phyloP scores from a whole-genome alignment of 2,113 vertebrate species.

The Gracilinanus agilis region DNA sequence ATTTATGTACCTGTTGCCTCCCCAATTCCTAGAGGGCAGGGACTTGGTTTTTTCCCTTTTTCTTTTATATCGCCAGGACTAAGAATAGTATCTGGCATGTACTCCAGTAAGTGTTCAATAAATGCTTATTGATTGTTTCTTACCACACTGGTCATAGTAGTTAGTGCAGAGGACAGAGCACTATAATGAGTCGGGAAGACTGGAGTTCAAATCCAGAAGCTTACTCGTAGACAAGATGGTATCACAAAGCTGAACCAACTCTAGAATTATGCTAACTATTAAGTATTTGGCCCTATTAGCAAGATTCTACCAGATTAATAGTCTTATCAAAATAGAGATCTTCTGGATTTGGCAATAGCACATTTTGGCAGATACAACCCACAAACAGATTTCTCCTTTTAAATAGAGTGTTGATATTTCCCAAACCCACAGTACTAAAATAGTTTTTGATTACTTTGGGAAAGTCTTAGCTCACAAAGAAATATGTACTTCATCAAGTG shows the following conservation, averaged over 20 bases:
- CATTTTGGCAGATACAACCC: not conserved
- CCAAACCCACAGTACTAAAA: not conserved
- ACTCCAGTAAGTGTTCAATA: not conserved
- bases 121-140: not conserved
- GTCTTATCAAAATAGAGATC: not conserved
- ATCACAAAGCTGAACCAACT: not conserved
- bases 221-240: not conserved
- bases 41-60: not conserved
- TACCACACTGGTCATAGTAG: not conserved
- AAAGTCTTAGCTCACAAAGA: slow-evolving; percentile 5
- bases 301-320: not conserved
- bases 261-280: not conserved
- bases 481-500: not conserved
- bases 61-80: not conserved
- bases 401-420: not conserved
- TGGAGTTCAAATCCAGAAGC: not conserved
- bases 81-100: not conserved
- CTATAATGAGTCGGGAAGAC: not conserved
- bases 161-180: not conserved
- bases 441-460: not conserved
- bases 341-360: not conserved
- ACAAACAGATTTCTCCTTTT: slow-evolving; percentile 7
- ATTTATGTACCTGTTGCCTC: not conserved
- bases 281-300: not conserved
- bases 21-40: not conserved